Conservation (phyloP, 2,797 vertebrate species). For the Anas flavirostris region DNA sequence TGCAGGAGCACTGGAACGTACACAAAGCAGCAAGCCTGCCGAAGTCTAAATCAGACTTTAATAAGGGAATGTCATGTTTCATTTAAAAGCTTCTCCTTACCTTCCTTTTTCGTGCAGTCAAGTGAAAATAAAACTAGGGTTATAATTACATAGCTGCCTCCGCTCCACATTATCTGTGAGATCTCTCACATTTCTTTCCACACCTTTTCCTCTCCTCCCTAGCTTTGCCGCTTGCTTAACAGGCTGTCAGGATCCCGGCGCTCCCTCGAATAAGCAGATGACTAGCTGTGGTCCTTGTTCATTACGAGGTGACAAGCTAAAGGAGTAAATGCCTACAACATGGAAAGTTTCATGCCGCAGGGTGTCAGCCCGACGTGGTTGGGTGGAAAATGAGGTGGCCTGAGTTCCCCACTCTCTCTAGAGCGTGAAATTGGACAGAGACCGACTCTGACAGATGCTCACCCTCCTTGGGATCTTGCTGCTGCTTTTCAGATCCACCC, state of each 20-base stretch:
- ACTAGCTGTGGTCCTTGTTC: constrained; percentile 52
- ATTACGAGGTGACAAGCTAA: constrained; percentile 48
- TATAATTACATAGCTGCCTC: constrained; percentile 73
- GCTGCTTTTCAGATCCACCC: not conserved
- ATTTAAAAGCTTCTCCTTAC: constrained; percentile 71
- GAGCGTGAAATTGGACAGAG: constrained; percentile 47
- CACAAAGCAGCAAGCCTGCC: constrained; percentile 38
- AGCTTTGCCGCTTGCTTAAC: constrained; percentile 23
- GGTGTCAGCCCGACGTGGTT: constrained; percentile 1
- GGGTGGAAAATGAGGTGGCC: constrained; percentile 47
- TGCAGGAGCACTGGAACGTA: not conserved
- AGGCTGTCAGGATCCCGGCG: not conserved
- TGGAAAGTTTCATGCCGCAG: not conserved
- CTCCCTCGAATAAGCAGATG: constrained; percentile 44
- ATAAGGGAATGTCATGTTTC: constrained; percentile 77
- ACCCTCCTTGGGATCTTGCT: not conserved
- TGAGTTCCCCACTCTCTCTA: not conserved
- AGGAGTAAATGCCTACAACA: constrained; percentile 46
- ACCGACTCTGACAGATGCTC: constrained; percentile 37
- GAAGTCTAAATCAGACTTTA: constrained; percentile 72
- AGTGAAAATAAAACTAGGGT: constrained; percentile 72
- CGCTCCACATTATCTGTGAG: constrained; percentile 49
- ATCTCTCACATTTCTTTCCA: constrained; percentile 67
- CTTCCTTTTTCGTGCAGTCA: constrained; percentile 64
- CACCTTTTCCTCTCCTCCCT: constrained; percentile 35